These are phyloP conservation scores for Zaprionus gabonicus DNA, from an alignment of 1,140 invertebrate species.

Conservation along the genomic window DNA sequence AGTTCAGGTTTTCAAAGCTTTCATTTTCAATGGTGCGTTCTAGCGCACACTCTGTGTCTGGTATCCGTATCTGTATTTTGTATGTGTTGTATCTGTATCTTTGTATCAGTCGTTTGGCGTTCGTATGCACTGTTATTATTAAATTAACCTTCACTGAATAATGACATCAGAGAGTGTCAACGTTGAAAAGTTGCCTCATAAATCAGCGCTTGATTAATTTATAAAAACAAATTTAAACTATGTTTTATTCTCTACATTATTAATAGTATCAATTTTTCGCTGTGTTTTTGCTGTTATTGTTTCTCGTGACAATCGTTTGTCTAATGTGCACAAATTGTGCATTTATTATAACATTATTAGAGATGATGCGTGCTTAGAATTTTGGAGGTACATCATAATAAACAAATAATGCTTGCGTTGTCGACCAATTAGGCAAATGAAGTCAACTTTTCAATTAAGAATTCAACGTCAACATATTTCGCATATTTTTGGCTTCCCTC, in stretches of 20 bases:
- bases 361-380: background rate
- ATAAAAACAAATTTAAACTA: conserved; percentile 66
- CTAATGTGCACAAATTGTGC: conserved; percentile 51
- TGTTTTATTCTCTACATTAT: conserved; percentile 27
- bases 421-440: conserved; percentile 76
- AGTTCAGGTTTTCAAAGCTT: conserved; percentile 66
- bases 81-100: conserved; percentile 23
- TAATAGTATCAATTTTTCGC: conserved; percentile 8
- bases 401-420: conserved; percentile 39
- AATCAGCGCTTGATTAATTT: conserved; percentile 79
- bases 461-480: conserved; percentile 51
- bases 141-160: conserved; percentile 74
- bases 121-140: conserved; percentile 61
- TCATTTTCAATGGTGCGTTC: conserved; percentile 60
- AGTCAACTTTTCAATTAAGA: conserved; percentile 67
- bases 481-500: conserved; percentile 33
- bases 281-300: conserved; percentile 21
- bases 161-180: conserved; percentile 77
- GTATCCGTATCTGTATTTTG: conserved; percentile 46
- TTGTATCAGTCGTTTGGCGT: background rate
- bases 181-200: conserved; percentile 70
- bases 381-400: conserved; percentile 27
- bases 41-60: conserved; percentile 30
- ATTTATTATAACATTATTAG: conserved; percentile 22
- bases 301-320: conserved; percentile 54